Conservation (phyloP, 2,113 vertebrate genomes). For the Mustela lutreola region DNA sequence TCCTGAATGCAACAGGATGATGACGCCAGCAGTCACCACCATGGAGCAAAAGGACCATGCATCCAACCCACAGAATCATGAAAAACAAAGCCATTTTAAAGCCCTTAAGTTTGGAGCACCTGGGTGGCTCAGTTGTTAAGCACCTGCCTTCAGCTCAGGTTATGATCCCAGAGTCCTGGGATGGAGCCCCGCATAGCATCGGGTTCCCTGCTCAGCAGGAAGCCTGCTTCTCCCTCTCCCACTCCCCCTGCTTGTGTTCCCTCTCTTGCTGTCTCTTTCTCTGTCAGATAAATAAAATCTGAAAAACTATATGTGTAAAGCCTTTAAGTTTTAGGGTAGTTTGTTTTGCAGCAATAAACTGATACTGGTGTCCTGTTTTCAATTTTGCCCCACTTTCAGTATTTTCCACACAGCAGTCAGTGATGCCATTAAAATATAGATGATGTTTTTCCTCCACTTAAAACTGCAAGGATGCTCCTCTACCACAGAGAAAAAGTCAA, state of each 20-base stretch:
- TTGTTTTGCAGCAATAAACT: not conserved
- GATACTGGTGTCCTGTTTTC: not conserved
- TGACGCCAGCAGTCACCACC: not conserved
- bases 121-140: no score
- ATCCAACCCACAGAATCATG: not conserved
- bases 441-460: not conserved
- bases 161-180: no score
- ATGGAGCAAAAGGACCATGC: not conserved
- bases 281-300: no score
- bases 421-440: not conserved
- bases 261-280: no score
- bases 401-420: not conserved
- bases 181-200: no score
- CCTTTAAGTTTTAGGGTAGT: not conserved
- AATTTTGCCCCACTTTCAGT: not conserved
- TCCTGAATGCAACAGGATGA: not conserved
- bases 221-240: no score
- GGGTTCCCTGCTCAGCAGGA: no score
- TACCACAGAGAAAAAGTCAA: not conserved
- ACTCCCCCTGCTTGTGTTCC: no score
- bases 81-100: not conserved
- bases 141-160: no score
- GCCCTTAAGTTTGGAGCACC: not conserved
- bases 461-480: not conserved
- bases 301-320: not conserved